phyloP scores from a whole-genome alignment of 2,888 invertebrate species.

The Ellobium chinense region DNA sequence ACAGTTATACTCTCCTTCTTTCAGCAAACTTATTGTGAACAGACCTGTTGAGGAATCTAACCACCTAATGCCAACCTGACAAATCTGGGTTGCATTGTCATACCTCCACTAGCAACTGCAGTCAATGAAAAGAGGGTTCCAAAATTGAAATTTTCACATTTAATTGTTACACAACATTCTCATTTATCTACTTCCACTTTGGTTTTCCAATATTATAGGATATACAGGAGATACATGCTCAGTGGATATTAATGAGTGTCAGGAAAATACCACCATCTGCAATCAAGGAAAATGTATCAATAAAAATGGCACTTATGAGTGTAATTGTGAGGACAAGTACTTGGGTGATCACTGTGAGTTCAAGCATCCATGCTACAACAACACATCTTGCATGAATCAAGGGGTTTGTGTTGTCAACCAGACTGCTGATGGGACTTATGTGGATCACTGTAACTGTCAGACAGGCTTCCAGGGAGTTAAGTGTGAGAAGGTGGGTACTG shows the following conservation, averaged over 20 bases:
- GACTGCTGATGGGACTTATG: conserved; percentile 32
- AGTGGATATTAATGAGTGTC: conserved; percentile 68
- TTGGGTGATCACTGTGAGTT: conserved; percentile 87
- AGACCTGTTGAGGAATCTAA: too few species aligned
- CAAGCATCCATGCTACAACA: conserved; percentile 76
- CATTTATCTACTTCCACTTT: too few species aligned
- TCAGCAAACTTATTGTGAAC: too few species aligned
- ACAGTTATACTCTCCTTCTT: too few species aligned
- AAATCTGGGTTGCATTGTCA: too few species aligned
- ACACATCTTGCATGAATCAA: conserved; percentile 57
- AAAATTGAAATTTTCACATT: too few species aligned
- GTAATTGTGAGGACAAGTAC: conserved; percentile 81
- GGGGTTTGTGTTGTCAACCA: conserved; percentile 53
- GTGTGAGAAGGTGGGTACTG: conserved; percentile 77
- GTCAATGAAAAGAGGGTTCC: too few species aligned
- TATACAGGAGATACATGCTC: conserved; percentile 80
- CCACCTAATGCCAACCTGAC: too few species aligned
- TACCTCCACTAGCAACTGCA: too few species aligned
- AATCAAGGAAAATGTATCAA: conserved; percentile 89
- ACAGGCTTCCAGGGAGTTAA: conserved; percentile 60
- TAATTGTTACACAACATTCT: too few species aligned
- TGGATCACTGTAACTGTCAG: conserved; percentile 63
- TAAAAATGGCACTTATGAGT: conserved; percentile 82
- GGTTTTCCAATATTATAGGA: conserved; percentile 82
- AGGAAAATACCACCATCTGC: conserved; percentile 80